These are phyloP conservation scores for Girardia tigrina DNA, from an alignment of 2,888 invertebrate genomes.

Conservation along the genomic window DNA sequence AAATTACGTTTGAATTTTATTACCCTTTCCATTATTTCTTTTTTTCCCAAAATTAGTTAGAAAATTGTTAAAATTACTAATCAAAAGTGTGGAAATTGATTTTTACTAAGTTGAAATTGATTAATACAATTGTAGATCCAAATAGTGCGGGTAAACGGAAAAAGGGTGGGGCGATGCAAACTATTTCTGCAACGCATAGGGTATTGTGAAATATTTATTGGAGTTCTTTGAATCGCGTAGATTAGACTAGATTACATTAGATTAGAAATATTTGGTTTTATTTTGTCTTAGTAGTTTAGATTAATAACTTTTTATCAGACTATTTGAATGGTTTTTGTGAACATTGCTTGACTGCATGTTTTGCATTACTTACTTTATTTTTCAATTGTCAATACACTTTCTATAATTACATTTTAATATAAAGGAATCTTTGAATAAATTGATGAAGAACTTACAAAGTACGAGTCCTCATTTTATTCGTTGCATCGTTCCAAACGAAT, in stretches of 20 bases:
- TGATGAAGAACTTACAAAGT: slow-evolving; percentile 86
- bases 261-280: not conserved
- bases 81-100: not conserved
- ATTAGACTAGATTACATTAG: not conserved
- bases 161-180: slow-evolving; percentile 94
- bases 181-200: slow-evolving; percentile 94
- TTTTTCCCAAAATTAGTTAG: too few relatives aligned
- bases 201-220: slow-evolving; percentile 50
- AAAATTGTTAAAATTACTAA: too few relatives aligned
- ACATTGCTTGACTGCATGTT: too few relatives aligned
- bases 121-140: not conserved
- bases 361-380: too few relatives aligned
- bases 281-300: not conserved
- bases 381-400: too few relatives aligned
- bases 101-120: not conserved
- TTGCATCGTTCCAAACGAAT: slow-evolving; percentile 92
- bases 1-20: too few relatives aligned
- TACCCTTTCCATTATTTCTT: too few relatives aligned
- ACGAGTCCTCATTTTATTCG: slow-evolving; percentile 98
- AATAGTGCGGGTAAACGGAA: slow-evolving; percentile 62
- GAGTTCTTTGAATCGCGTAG: not conserved
- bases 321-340: too few relatives aligned
- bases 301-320: not conserved
- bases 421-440: slow-evolving; percentile 63
- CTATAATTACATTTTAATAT: too few relatives aligned